A percentile compares a stretch with the other conserved stretches of the same genome.
Conservation (phyloP, 2,113 vertebrate species). For the Calypte anna region DNA sequence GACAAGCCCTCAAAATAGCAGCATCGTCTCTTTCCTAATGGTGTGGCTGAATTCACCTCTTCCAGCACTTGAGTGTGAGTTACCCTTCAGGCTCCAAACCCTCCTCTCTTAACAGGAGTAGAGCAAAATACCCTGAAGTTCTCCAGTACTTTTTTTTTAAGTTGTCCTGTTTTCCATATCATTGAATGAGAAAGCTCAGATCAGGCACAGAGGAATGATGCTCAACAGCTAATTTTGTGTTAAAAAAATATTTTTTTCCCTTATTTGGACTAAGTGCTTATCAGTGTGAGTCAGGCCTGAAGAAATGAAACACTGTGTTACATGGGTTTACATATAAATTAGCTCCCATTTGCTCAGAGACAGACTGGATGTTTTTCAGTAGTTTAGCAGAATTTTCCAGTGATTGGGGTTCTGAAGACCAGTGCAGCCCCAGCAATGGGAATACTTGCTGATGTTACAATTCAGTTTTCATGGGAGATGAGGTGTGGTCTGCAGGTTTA, state of each 20-base stretch:
- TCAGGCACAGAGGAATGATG: background rate
- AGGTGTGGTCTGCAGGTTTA: background rate
- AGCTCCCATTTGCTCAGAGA: background rate
- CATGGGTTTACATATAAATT: constrained; percentile 26
- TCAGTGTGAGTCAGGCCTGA: constrained; percentile 32
- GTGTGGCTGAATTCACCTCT: background rate
- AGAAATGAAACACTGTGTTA: background rate
- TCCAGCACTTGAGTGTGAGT: fast-evolving
- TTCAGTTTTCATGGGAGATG: background rate
- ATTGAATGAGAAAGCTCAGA: background rate
- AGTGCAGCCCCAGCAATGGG: background rate
- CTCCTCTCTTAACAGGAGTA: background rate
- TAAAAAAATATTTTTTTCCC: background rate
- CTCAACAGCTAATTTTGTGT: constrained; percentile 16
- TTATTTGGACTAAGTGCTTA: constrained; percentile 27
- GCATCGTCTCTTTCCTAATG: fast-evolving
- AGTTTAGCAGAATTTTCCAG: background rate
- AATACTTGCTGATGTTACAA: background rate
- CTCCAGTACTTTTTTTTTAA: background rate
- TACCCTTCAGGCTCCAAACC: background rate
- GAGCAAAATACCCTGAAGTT: background rate
- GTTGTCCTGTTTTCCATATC: background rate
- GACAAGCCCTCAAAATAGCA: background rate
- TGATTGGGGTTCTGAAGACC: background rate
- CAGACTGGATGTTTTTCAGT: background rate